Base-by-base conservation (phyloP, 2,888 invertebrate species). In the Patella ulyssiponensis region DNA sequence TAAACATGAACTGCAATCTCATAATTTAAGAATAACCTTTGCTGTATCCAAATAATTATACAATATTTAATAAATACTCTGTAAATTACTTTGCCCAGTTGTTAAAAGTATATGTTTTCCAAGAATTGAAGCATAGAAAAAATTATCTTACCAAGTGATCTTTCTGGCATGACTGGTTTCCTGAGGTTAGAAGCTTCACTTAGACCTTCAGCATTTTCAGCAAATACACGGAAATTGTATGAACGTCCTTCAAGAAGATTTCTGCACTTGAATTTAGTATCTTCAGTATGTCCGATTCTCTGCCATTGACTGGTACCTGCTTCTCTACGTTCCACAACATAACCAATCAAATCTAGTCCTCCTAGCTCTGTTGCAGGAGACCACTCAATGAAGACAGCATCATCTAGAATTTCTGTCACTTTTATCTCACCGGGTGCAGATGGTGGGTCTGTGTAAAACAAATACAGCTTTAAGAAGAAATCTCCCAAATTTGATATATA, bases 201-300 rank as follows among this genome's bases (percentile, higher is more conserved):
- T 0, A 96, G 96, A 4, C 98, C 99, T 7, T 98, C 98, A 84
- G 95, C 95, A 93, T 96, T 97, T 53, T 96, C 94, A 12, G 96
- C 97, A 78, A 95, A 94, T 0, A 97, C 96, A 17, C 97, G 94
- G 94, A 97, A 97, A 89, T 96, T 95, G 89, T 97, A 97, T 0
- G 95, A 95, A 93, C 98, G 96, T 77, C 98, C 98, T 91, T 98
- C 97, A 44, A 96, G 94, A 20, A 99, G 93, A 75, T 86, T 86
- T 17, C 84, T 84, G 12, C 87, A 86, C 9, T 84, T 85, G 82
- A 83, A 88, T 69, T 77, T 79, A n/a, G 82, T 85, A 51, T 81
- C 79, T 20, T 83, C 80, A 1, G 85, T 84, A 20, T 86, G 77
- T 15, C 83, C 83, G 14, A 86, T 83, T 72, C 85, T 80, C 73